A percentile compares a stretch with the other conserved stretches of the same genome.
Evolutionary conservation across 2,113 vertebrate genomes (phyloP).

Genomic region (Cephalopholis sonnerati): DNA sequence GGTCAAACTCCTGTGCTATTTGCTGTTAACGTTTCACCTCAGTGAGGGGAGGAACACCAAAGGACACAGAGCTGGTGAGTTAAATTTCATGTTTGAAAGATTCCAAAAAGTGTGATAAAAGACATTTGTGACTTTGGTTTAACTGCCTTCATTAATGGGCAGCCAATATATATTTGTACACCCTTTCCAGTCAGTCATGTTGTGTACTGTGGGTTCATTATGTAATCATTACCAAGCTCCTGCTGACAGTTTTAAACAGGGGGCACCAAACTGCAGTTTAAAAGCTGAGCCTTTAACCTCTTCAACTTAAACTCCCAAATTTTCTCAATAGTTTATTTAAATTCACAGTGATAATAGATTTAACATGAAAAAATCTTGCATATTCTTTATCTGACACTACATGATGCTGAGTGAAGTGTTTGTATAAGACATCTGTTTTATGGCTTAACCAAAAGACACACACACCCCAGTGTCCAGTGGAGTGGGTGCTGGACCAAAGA

Average conservation of each 20-base stretch:
- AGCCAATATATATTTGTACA: not conserved
- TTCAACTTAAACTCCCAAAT: not conserved
- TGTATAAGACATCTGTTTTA: not conserved
- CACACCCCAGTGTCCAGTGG: too few species aligned
- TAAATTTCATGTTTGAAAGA: not conserved
- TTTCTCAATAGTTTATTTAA: not conserved
- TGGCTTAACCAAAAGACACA: not conserved
- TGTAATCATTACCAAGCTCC: not conserved
- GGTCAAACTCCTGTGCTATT: slow-evolving; percentile 69
- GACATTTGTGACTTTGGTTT: not conserved
- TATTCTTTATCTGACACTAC: not conserved
- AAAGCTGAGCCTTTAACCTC: not conserved
- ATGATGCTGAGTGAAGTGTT: not conserved
- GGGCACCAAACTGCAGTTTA: not conserved
- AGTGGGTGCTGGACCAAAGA: too few species aligned
- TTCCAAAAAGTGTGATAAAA: not conserved
- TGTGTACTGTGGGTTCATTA: not conserved
- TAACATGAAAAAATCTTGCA: not conserved
- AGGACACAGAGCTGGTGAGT: slow-evolving; percentile 77
- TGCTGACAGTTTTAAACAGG: not conserved
- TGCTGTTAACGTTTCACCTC: slow-evolving; percentile 72
- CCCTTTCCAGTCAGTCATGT: not conserved
- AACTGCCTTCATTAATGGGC: not conserved
- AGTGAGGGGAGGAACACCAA: slow-evolving; percentile 71
- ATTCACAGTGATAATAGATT: not conserved